Conservation (phyloP, 2,797 vertebrate species). For the Ibycter americanus region DNA sequence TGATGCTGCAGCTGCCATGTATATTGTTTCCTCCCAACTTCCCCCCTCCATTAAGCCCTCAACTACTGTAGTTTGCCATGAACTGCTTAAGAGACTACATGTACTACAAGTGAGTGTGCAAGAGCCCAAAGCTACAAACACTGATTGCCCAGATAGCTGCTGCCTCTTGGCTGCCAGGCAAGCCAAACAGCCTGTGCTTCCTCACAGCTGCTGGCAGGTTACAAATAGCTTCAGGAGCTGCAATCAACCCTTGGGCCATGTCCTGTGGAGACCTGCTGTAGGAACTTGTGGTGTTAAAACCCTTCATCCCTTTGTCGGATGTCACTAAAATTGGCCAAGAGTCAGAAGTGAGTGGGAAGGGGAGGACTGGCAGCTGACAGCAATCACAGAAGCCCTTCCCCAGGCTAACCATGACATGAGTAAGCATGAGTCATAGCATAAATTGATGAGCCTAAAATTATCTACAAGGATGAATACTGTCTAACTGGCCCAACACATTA, state of each 20-base stretch:
- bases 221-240: not conserved
- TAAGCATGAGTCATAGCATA: constrained; percentile 51
- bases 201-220: not conserved
- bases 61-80: not conserved
- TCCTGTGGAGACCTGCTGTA: not conserved
- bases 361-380: constrained; percentile 39
- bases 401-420: constrained; percentile 19
- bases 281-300: not conserved
- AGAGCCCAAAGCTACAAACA: not conserved
- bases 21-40: accelerated
- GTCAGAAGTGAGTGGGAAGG: not conserved
- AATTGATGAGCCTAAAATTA: constrained; percentile 53
- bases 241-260: not conserved
- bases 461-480: not conserved
- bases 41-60: not conserved
- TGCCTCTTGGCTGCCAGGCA: not conserved
- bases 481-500: not conserved
- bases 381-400: constrained; percentile 33
- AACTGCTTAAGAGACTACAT: not conserved
- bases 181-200: not conserved
- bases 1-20: not conserved
- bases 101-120: accelerated
- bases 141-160: accelerated
- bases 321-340: constrained; percentile 12
- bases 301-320: not conserved